These are phyloP conservation scores for Eilema depressum DNA, from an alignment of 2,888 invertebrate genomes.

Conservation along the genomic window DNA sequence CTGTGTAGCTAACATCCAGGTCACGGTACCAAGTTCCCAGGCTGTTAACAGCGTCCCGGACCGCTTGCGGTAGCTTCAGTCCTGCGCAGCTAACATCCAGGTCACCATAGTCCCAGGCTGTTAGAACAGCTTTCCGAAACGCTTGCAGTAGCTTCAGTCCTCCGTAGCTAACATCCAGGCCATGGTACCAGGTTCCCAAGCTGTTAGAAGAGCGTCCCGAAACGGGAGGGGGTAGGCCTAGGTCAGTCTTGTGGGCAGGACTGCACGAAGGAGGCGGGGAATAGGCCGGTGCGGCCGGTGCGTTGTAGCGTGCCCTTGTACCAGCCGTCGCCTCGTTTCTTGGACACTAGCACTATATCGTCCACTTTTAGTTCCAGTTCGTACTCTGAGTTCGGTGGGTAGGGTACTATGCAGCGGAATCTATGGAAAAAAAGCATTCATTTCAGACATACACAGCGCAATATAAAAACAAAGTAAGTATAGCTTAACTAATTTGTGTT, in stretches of 20 bases:
- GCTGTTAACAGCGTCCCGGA: not conserved
- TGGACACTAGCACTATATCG: constrained; percentile 96
- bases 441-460: not conserved
- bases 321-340: constrained; percentile 98
- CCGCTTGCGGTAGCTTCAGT: no score
- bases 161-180: not conserved
- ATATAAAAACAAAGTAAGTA: no score
- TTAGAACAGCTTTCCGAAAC: constrained; percentile 27
- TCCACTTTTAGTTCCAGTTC: constrained; percentile 96
- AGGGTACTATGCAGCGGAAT: constrained; percentile 96
- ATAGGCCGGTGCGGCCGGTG: constrained; percentile 96
- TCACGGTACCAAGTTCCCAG: not conserved
- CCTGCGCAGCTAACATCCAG: not conserved
- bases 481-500: not conserved
- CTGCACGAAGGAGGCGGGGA: constrained; percentile 97
- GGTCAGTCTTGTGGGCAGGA: constrained; percentile 78
- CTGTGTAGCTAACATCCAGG: no score
- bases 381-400: constrained; percentile 97
- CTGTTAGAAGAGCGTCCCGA: constrained; percentile 57
- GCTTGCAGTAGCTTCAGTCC: not conserved
- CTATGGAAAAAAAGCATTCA: constrained; percentile 69
- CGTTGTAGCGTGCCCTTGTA: constrained; percentile 96
- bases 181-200: not conserved
- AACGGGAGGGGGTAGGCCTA: constrained; percentile 54
- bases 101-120: not conserved